Percentiles rank a stretch among this genome's conserved stretches.
Conservation (phyloP, 2,797 vertebrate genomes). For the Chromis chromis region DNA sequence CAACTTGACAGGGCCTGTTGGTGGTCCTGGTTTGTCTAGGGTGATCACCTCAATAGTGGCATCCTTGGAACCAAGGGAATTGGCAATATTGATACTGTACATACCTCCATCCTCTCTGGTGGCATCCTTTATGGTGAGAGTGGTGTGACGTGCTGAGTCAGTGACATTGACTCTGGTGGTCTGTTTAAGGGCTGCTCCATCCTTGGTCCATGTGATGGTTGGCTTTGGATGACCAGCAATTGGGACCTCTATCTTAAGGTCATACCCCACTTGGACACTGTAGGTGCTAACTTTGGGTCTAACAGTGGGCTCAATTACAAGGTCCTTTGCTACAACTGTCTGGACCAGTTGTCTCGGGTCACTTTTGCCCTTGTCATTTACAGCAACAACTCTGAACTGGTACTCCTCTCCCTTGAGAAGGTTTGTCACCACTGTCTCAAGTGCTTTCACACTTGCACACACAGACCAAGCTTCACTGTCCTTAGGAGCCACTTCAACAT, state of each 20-base stretch:
- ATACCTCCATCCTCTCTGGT: slow-evolving; percentile 93
- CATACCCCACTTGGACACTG: slow-evolving; percentile 93
- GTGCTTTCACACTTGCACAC: slow-evolving; percentile 91
- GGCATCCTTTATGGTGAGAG: slow-evolving; percentile 92
- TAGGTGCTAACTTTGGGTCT: slow-evolving; percentile 91
- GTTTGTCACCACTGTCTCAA: slow-evolving; percentile 91
- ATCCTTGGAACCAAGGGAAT: slow-evolving; percentile 91
- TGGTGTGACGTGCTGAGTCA: slow-evolving; percentile 86
- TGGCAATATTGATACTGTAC: slow-evolving; percentile 91
- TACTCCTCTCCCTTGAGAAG: slow-evolving; percentile 95
- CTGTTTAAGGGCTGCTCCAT: slow-evolving; percentile 92
- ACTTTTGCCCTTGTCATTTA: slow-evolving; percentile 98
- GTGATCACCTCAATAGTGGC: slow-evolving; percentile 93
- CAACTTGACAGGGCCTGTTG: slow-evolving; percentile 92
- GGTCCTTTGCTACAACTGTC: slow-evolving; percentile 93
- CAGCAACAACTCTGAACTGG: slow-evolving; percentile 94
- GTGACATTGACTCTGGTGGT: slow-evolving; percentile 96
- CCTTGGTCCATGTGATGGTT: slow-evolving; percentile 93
- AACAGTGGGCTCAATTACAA: slow-evolving; percentile 93
- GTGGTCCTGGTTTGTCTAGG: slow-evolving; percentile 97
- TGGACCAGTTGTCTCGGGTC: slow-evolving; percentile 93
- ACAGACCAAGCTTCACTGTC: slow-evolving; percentile 94
- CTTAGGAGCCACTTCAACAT: slow-evolving; percentile 95
- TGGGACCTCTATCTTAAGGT: slow-evolving; percentile 96
- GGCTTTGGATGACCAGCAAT: slow-evolving; percentile 95